Evolutionary conservation across 2,888 invertebrate species (phyloP).

Genomic region (Tridacna crocea): DNA sequence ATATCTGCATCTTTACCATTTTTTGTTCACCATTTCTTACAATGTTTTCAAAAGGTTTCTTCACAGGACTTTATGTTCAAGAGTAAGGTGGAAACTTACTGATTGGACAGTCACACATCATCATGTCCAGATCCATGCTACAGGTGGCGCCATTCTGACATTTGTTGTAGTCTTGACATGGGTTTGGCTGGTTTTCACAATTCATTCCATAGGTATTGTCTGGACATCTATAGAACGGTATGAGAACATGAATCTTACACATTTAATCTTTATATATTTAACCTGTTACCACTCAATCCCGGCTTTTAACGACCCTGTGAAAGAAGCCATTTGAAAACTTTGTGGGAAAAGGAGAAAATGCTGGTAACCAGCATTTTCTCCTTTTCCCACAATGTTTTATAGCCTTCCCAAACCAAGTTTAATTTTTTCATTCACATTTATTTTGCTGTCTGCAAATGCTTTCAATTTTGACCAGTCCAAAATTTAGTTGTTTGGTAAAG

Average conservation of each 20-base stretch:
- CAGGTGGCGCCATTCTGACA: constrained; percentile 97
- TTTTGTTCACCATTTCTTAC: not conserved
- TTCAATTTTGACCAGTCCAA: no score
- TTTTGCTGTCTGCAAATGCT: no score
- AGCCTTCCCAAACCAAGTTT: no score
- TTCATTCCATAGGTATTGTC: constrained; percentile 86
- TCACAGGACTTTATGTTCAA: not conserved
- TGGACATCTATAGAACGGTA: constrained; percentile 63
- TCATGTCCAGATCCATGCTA: constrained; percentile 43
- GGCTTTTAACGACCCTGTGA: no score
- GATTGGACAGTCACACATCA: constrained; percentile 65
- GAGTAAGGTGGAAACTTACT: constrained; percentile 29
- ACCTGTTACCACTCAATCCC: not conserved
- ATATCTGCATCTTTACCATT: no score
- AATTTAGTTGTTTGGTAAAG: no score
- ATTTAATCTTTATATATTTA: not conserved
- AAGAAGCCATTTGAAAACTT: not conserved
- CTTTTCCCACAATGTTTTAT: not conserved
- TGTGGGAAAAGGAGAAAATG: not conserved
- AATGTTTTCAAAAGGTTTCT: not conserved
- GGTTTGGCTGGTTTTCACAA: constrained; percentile 95
- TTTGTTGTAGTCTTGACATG: constrained; percentile 90
- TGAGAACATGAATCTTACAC: not conserved
- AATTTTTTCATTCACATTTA: no score
- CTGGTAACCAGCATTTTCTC: not conserved